These are phyloP conservation scores for Chelonia mydas DNA, from an alignment of 2,797 vertebrate species.

Conservation along the genomic window DNA sequence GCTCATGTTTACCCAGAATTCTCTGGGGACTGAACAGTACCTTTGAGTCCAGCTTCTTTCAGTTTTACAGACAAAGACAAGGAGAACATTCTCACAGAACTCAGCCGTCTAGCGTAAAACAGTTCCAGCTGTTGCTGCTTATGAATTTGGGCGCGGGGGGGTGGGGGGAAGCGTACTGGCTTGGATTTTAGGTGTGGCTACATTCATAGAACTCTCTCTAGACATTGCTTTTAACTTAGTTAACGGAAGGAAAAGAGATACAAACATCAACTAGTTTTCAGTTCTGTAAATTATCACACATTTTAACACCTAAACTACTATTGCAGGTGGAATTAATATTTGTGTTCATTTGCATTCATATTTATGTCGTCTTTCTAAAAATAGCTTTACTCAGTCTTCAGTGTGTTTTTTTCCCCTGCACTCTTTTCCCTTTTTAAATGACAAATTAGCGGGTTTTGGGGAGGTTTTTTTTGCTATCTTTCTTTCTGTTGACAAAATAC, in stretches of 20 bases:
- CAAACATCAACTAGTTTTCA: slow-evolving; percentile 37
- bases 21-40: slow-evolving; percentile 81
- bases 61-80: slow-evolving; percentile 83
- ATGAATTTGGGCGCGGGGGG: slow-evolving; percentile 39
- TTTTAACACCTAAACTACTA: slow-evolving; percentile 35
- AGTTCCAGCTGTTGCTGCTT: slow-evolving; percentile 84
- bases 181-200: slow-evolving; percentile 80
- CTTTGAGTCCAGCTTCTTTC: slow-evolving; percentile 81
- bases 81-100: slow-evolving; percentile 76
- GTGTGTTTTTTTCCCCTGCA: not conserved
- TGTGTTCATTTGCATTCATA: not conserved
- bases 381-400: not conserved
- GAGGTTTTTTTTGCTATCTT: not conserved
- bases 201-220: slow-evolving; percentile 56
- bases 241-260: slow-evolving; percentile 51
- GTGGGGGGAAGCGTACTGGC: slow-evolving; percentile 57
- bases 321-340: slow-evolving; percentile 50
- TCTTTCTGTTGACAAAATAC: not conserved
- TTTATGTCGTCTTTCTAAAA: slow-evolving; percentile 20
- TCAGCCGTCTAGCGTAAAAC: slow-evolving; percentile 75
- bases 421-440: not conserved
- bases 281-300: slow-evolving; percentile 47
- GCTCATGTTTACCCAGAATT: slow-evolving; percentile 85
- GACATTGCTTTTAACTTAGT: slow-evolving; percentile 66
- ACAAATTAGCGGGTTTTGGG: not conserved